A percentile compares a stretch with the other conserved stretches of the same genome.
These are phyloP conservation scores for Vespertilio murinus DNA, from an alignment of 2,797 vertebrate genomes.

Conservation along the genomic window DNA sequence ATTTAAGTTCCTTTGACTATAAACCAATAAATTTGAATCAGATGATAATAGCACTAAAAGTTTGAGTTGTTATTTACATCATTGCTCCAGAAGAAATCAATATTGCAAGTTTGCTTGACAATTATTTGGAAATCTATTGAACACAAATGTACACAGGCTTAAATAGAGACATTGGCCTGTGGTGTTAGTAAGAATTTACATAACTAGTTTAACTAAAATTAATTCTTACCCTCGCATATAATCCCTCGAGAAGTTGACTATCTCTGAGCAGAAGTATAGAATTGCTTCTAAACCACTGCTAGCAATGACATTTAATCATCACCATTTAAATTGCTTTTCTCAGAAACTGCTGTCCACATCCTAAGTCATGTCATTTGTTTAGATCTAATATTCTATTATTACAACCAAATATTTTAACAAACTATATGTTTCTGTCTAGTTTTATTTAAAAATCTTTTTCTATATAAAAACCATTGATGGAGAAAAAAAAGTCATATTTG, in stretches of 20 bases:
- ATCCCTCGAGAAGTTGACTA: neutral
- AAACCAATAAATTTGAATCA: neutral
- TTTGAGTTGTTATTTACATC: neutral
- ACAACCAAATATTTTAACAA: slow-evolving; percentile 9
- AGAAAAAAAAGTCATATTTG: neutral
- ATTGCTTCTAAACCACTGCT: neutral
- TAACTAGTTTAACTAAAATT: neutral
- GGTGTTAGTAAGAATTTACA: neutral
- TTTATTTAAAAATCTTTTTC: neutral
- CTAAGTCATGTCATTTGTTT: neutral
- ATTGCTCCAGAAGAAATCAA: neutral
- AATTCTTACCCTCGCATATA: neutral
- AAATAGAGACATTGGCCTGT: neutral
- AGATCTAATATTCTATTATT: neutral
- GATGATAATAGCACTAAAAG: neutral
- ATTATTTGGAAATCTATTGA: slow-evolving; percentile 13
- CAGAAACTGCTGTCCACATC: neutral
- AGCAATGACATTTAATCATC: neutral
- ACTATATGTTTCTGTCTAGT: neutral
- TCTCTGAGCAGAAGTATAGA: neutral
- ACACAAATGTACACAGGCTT: neutral
- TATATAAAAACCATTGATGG: neutral
- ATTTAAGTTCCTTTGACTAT: neutral
- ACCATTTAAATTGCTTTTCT: neutral
- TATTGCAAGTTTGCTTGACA: neutral